These are phyloP conservation scores for Spinibarbus caldwelli DNA, from an alignment of 2,797 vertebrate genomes.

Conservation along the genomic window DNA sequence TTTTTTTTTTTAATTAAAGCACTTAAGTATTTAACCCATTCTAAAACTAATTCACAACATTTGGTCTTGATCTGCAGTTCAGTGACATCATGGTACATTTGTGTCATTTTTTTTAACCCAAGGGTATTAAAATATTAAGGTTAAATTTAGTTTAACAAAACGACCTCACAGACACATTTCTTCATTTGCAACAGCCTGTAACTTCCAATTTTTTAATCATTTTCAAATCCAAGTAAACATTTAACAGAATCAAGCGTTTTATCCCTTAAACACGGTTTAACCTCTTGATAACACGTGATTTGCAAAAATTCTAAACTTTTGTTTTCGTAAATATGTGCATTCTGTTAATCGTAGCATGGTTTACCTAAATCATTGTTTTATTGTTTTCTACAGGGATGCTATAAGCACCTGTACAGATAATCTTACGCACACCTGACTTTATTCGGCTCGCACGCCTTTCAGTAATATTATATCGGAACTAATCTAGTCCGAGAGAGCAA, in stretches of 20 bases:
- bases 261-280: not conserved
- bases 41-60: not conserved
- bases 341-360: not conserved
- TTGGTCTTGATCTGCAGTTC: conserved; percentile 1
- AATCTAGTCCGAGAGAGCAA: not conserved
- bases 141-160: not conserved
- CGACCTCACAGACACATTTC: not conserved
- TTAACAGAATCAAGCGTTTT: not conserved
- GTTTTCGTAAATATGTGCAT: not conserved
- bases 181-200: not conserved
- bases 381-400: not conserved
- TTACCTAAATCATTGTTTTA: too few relatives aligned
- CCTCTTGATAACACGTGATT: not conserved
- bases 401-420: not conserved
- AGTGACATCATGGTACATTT: not conserved
- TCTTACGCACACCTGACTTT: not conserved
- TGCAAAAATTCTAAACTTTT: not conserved
- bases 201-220: not conserved
- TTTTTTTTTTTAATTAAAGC: too few relatives aligned
- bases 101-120: not conserved
- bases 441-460: not conserved
- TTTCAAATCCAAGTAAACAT: not conserved
- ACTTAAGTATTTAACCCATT: too few relatives aligned
- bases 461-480: not conserved
- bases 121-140: not conserved